Evolutionary conservation across 2,888 invertebrate genomes (phyloP), one percentile per base, ranked within the genome.

Genomic region (Linnaemya tessellans): DNA sequence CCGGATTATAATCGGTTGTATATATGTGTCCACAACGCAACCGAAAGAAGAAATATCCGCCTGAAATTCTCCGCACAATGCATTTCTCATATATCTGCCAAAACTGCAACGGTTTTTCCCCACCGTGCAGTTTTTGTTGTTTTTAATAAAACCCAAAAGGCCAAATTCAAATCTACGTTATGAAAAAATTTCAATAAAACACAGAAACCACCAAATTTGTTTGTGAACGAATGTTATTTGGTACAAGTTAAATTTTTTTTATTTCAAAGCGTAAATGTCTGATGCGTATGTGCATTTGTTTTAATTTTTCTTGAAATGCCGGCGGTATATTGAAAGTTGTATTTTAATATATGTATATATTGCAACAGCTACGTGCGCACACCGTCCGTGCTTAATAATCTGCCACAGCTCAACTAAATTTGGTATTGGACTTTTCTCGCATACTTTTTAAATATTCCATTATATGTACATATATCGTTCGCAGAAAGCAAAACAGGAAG

Each of bases 241-340:
- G 46, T 51, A 38, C 25, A 41, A n/a, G 43, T 20, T 60, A 49
- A 58, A 38, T 51, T 22, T 64, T 71, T 60, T 3, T 30, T 67
- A 74, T 60, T 73, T 65, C 22, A 38, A 22, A 49, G 54, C 67
- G 51, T 68, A 70, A 65, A 75, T 65, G 11, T 3, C 10, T 41
- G 18, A 60, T n/a, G 38, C 38, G 62, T 22, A 7, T 65, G 41
- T 54, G 9, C 25, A 8, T 71, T 60, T 18, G 58, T 58, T 41
- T 46, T 43, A 3, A 30, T 11, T 60, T 74, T 67, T n/a, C 20
- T 43, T 51, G 64, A 89, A 90, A 87, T 90, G 90, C 91, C 90
- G 91, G 87, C 91, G 90, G 91, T 90, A 91, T 90, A 90, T 83
- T 84, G 85, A 78, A 64, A 49, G 35, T 20, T 73, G 11, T 51